Percentiles rank a stretch among this genome's conserved stretches.
Evolutionary conservation across 2,113 vertebrate species (phyloP).

Genomic region (Anolis carolinensis): DNA sequence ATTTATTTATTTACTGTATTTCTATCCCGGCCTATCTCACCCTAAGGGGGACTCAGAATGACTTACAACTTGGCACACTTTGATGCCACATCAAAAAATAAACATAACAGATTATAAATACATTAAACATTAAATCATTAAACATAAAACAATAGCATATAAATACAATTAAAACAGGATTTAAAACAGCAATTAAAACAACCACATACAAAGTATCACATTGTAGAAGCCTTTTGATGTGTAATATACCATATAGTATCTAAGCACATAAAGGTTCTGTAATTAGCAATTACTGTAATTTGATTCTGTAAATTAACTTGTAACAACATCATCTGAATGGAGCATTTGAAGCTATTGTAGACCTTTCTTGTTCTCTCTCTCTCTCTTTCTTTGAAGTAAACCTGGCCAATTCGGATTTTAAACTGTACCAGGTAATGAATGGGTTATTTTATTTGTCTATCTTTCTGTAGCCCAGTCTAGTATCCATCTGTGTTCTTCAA

Average conservation of each 20-base stretch:
- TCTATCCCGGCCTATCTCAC: too few species aligned
- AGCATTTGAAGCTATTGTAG: neutral
- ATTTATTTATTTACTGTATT: too few species aligned
- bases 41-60: too few species aligned
- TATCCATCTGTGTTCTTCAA: neutral
- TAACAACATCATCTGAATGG: neutral
- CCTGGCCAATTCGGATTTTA: neutral
- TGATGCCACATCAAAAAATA: too few species aligned
- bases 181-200: too few species aligned
- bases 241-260: neutral
- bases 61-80: too few species aligned
- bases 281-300: neutral
- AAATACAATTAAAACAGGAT: too few species aligned
- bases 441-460: neutral
- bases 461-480: neutral
- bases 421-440: neutral
- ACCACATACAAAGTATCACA: neutral
- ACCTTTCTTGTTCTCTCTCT: neutral
- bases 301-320: too few species aligned
- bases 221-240: neutral
- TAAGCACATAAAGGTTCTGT: neutral
- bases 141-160: too few species aligned
- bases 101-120: too few species aligned
- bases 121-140: too few species aligned
- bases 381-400: neutral